Percentiles rank a stretch among this genome's conserved stretches.
Evolutionary conservation across 2,113 vertebrate species (phyloP).

Genomic region (Xiphophorus couchianus): DNA sequence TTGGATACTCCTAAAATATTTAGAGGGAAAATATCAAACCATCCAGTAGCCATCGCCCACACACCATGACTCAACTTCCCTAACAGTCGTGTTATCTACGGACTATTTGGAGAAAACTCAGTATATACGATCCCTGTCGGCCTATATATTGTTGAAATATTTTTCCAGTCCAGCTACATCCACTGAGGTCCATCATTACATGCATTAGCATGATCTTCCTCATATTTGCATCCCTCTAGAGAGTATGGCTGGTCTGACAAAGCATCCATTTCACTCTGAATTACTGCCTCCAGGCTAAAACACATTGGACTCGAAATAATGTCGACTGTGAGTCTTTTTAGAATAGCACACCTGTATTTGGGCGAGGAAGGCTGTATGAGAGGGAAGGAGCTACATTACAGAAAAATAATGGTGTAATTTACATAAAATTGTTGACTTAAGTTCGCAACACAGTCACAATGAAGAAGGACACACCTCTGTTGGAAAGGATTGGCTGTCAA

Average conservation of each 20-base stretch:
- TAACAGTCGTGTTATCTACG: not conserved
- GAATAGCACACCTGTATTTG: conserved; percentile 52
- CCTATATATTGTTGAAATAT: conserved; percentile 20
- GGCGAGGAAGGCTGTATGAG: conserved; percentile 45
- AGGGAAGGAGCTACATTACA: conserved; percentile 54
- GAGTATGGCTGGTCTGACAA: conserved; percentile 49
- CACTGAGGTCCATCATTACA: conserved; percentile 64
- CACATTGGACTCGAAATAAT: conserved; percentile 55
- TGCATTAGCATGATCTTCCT: conserved; percentile 71
- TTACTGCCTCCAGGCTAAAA: conserved; percentile 65
- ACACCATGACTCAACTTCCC: not conserved
- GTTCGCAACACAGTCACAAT: conserved; percentile 17
- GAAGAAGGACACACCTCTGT: not conserved
- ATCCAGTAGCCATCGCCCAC: not conserved
- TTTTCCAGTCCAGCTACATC: conserved; percentile 40
- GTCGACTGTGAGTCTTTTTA: conserved; percentile 42
- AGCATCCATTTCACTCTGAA: conserved; percentile 69
- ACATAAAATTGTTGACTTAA: conserved; percentile 50
- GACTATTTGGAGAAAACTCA: not conserved
- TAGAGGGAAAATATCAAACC: not conserved
- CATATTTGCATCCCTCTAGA: conserved; percentile 69
- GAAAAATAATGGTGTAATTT: conserved; percentile 52
- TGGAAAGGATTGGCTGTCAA: conserved; percentile 11
- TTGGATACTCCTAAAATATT: not conserved
- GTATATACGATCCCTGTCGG: not conserved